These are phyloP conservation scores for Cenopis cana DNA, from an alignment of 2,888 invertebrate species.

Conservation along the genomic window DNA sequence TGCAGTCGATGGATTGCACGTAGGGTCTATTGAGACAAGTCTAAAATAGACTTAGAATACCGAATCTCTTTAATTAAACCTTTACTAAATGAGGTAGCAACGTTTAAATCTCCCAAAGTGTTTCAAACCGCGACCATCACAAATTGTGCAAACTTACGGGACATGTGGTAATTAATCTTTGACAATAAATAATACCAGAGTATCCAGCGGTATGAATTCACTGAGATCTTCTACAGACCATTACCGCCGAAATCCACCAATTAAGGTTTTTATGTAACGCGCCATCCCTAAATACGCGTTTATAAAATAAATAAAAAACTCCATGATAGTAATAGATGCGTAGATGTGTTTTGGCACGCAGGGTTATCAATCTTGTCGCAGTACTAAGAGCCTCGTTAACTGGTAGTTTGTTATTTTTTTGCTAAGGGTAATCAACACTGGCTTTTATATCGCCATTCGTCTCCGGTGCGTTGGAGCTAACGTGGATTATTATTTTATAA, in stretches of 20 bases:
- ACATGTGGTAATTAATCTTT: too few relatives aligned
- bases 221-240: neutral
- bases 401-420: constrained; percentile 44
- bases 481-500: constrained; percentile 13
- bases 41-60: neutral
- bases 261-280: neutral
- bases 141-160: too few relatives aligned
- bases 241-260: neutral
- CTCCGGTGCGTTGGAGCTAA: constrained; percentile 22
- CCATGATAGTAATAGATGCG: constrained; percentile 7
- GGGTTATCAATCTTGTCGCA: constrained; percentile 43
- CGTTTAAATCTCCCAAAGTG: too few relatives aligned
- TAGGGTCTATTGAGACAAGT: neutral
- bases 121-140: too few relatives aligned
- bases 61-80: too few relatives aligned
- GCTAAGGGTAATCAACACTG: constrained; percentile 39
- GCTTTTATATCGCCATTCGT: constrained; percentile 43
- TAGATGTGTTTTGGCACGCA: constrained; percentile 19
- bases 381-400: constrained; percentile 43
- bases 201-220: too few relatives aligned
- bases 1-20: neutral
- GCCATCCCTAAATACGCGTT: neutral
- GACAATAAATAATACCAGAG: too few relatives aligned
- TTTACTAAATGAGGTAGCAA: too few relatives aligned
- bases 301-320: neutral